Percentiles rank a stretch among this genome's conserved stretches.
phyloP scores from a whole-genome alignment of 2,888 invertebrate genomes.

The Cheilosia variabilis region DNA sequence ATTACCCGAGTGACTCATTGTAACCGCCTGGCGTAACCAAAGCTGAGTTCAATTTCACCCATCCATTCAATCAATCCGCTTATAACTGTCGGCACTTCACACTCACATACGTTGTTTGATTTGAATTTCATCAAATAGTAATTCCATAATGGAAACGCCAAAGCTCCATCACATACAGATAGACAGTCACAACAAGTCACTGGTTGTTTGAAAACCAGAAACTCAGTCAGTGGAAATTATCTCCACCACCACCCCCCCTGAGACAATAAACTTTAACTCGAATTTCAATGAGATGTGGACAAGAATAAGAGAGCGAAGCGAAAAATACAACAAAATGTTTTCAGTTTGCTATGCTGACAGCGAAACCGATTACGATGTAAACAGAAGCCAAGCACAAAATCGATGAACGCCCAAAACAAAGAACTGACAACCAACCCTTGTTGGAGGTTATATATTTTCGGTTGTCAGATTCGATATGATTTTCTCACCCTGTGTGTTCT shows the following conservation, averaged over 20 bases:
- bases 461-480: neutral
- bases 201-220: neutral
- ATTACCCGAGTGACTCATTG: slow-evolving; percentile 59
- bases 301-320: too few relatives aligned
- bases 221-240: slow-evolving; percentile 3
- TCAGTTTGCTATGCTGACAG: slow-evolving; percentile 46
- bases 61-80: slow-evolving; percentile 22
- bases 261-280: too few relatives aligned
- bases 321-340: slow-evolving; percentile 10
- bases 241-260: neutral
- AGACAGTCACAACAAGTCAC: slow-evolving; percentile 9
- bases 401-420: slow-evolving; percentile 27
- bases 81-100: slow-evolving; percentile 42
- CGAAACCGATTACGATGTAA: slow-evolving; percentile 56
- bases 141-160: too few relatives aligned
- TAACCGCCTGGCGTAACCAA: slow-evolving; percentile 33
- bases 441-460: neutral
- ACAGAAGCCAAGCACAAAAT: slow-evolving; percentile 38
- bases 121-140: too few relatives aligned
- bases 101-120: too few relatives aligned
- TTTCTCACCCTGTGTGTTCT: neutral
- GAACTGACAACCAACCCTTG: slow-evolving; percentile 17
- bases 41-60: slow-evolving; percentile 37
- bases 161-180: too few relatives aligned
- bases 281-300: too few relatives aligned